Percentiles rank a stretch among this genome's conserved stretches.
These are phyloP conservation scores for Coenonympha arcania DNA, from an alignment of 2,888 invertebrate genomes.

Conservation along the genomic window DNA sequence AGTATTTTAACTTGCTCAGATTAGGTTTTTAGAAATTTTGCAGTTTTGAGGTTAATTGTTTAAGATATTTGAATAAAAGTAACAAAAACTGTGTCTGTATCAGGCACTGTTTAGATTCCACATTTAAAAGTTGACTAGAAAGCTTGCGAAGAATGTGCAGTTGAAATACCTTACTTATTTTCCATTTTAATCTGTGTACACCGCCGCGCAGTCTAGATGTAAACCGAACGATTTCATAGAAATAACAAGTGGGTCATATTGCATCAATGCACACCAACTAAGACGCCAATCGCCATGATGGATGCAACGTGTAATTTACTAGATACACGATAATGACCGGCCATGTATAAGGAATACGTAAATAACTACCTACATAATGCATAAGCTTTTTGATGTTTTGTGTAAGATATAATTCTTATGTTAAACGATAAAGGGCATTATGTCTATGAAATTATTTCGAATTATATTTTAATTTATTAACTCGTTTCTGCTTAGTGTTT, in stretches of 20 bases:
- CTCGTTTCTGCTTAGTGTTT: too few species aligned
- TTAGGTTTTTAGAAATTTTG: too few species aligned
- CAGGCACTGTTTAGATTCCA: neutral
- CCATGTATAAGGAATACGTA: constrained; percentile 6
- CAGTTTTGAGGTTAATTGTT: too few species aligned
- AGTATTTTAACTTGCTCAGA: too few species aligned
- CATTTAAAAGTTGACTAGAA: constrained; percentile 2
- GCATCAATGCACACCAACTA: constrained; percentile 55
- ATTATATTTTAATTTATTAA: too few species aligned
- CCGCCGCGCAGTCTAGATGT: constrained; percentile 24
- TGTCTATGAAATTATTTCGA: too few species aligned
- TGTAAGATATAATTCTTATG: constrained; percentile 10
- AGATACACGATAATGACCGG: constrained; percentile 40
- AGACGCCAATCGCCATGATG: constrained; percentile 46
- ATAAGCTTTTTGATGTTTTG: constrained; percentile 6
- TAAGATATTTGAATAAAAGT: too few species aligned
- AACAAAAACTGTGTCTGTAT: too few species aligned
- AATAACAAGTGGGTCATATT: constrained; percentile 62
- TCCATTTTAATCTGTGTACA: constrained; percentile 14
- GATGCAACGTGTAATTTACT: constrained; percentile 55
- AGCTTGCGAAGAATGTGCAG: constrained; percentile 6
- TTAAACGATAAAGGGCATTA: too few species aligned
- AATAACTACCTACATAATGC: neutral
- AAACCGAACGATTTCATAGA: constrained; percentile 48
- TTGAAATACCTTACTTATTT: constrained; percentile 10